phyloP scores from a whole-genome alignment of 2,797 vertebrate species.

The Sebastes cheni region DNA sequence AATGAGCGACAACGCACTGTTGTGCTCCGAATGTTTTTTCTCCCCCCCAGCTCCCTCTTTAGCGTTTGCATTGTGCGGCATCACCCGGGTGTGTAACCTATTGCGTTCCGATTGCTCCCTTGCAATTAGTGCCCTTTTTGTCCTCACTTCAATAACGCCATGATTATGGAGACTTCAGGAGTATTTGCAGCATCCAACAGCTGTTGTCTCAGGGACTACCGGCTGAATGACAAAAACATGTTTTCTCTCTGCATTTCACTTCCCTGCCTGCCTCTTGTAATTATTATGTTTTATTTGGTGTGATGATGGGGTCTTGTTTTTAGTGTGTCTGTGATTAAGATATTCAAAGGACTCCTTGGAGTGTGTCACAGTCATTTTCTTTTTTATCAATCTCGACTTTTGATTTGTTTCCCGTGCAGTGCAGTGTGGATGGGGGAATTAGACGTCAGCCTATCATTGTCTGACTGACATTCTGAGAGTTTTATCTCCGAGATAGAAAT shows the following conservation, averaged over 20 bases:
- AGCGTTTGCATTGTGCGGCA: constrained; percentile 93
- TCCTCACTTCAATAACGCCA: constrained; percentile 99
- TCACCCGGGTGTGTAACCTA: constrained; percentile 99
- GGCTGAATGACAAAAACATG: constrained; percentile 99
- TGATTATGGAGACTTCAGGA: constrained; percentile 99
- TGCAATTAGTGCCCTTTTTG: constrained; percentile 99
- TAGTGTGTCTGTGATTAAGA: constrained; percentile 99
- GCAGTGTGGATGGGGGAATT: constrained; percentile 69
- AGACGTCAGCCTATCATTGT: constrained; percentile 73
- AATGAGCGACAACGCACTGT: constrained; percentile 98
- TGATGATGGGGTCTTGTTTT: constrained; percentile 94
- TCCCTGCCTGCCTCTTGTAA: constrained; percentile 88
- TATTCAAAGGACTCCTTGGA: constrained; percentile 93
- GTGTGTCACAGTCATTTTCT: constrained; percentile 77
- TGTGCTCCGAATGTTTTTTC: constrained; percentile 90
- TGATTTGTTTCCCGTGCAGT: constrained; percentile 77
- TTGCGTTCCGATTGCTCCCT: constrained; percentile 99
- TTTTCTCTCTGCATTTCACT: constrained; percentile 97
- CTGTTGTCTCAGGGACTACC: constrained; percentile 99
- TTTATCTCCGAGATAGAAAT: constrained; percentile 47
- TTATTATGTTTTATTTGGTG: constrained; percentile 89
- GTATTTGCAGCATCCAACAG: constrained; percentile 98
- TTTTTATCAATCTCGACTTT: constrained; percentile 78
- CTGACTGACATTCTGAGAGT: constrained; percentile 55
- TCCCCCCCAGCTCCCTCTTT: constrained; percentile 69